phyloP scores from a whole-genome alignment of 2,797 vertebrate species.

The Sciurus carolinensis region DNA sequence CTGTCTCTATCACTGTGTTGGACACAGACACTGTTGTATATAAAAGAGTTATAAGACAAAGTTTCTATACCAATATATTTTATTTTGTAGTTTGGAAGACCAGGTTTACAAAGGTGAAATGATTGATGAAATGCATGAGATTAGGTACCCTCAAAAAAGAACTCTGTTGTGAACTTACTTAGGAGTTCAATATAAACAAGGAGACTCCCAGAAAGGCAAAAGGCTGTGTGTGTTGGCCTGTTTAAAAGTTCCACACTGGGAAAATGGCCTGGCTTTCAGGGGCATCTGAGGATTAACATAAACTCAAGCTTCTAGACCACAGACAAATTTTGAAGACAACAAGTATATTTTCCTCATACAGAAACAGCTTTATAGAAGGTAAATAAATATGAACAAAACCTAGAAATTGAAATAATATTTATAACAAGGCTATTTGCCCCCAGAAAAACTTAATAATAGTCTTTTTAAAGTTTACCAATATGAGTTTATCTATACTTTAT shows the following conservation, averaged over 20 bases:
- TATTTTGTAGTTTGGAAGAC: neutral
- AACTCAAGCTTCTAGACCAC: conserved; percentile 13
- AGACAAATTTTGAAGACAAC: neutral
- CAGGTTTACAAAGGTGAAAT: conserved; percentile 11
- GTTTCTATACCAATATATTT: conserved; percentile 8
- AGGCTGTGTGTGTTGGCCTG: neutral
- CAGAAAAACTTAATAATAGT: neutral
- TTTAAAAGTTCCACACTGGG: conserved; percentile 4
- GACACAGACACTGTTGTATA: neutral
- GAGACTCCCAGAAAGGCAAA: neutral
- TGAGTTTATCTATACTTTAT: neutral
- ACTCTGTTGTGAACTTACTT: neutral
- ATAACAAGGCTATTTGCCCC: neutral
- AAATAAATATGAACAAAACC: conserved; percentile 50
- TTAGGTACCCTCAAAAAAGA: neutral
- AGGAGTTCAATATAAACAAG: neutral
- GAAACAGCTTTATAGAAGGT: neutral
- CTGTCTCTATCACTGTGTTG: neutral
- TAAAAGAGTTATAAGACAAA: neutral
- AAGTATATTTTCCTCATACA: neutral
- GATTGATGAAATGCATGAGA: neutral
- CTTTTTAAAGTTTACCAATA: neutral
- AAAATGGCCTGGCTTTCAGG: neutral
- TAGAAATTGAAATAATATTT: conserved; percentile 53
- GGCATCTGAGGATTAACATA: neutral